Evolutionary conservation across 2,113 vertebrate species (phyloP).

Genomic region (Philantomba maxwellii): DNA sequence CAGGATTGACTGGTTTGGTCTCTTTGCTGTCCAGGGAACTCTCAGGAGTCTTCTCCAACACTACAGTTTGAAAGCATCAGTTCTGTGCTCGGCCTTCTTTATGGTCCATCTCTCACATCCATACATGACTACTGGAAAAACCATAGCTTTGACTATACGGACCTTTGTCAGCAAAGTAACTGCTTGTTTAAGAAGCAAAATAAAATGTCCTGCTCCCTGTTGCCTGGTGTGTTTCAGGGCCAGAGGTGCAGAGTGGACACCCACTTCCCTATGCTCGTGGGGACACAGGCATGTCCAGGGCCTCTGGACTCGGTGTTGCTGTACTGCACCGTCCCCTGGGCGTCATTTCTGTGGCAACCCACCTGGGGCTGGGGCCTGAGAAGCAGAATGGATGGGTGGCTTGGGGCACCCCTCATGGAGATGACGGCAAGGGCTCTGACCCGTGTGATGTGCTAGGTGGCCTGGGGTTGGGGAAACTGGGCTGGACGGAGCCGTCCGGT

Average conservation of each 20-base stretch:
- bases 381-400: not conserved
- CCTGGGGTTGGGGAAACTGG: not conserved
- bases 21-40: not conserved
- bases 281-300: not conserved
- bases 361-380: not conserved
- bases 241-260: not conserved
- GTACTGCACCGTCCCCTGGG: fast-evolving
- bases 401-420: fast-evolving
- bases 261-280: not conserved
- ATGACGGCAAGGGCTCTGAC: not conserved
- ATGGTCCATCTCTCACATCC: not conserved
- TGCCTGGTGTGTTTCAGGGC: not conserved
- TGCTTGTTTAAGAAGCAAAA: not conserved
- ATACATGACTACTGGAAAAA: not conserved
- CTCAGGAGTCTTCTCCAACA: not conserved
- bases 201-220: fast-evolving
- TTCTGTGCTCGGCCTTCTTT: not conserved
- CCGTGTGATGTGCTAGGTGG: not conserved
- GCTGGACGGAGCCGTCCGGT: fast-evolving
- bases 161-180: not conserved
- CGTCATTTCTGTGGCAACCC: fast-evolving
- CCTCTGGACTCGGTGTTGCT: fast-evolving
- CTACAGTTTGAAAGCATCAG: not conserved
- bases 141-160: not conserved
- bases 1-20: not conserved